phyloP scores from a whole-genome alignment of 2,113 vertebrate species.

The Spheniscus mendiculus region DNA sequence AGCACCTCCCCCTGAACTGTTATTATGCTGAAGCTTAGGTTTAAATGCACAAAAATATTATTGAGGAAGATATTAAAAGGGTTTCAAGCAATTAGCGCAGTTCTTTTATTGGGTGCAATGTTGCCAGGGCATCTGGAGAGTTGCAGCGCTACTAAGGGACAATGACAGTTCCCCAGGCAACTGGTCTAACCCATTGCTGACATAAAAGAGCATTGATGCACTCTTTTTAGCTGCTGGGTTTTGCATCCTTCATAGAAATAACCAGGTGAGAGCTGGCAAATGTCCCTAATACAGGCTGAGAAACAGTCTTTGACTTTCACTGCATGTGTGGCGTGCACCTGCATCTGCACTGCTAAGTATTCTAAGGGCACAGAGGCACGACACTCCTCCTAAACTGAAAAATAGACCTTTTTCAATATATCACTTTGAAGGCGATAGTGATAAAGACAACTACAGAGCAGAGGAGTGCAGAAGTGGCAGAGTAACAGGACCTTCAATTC shows the following conservation, averaged over 20 bases:
- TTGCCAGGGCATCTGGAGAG: not conserved
- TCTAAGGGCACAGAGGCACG: not conserved
- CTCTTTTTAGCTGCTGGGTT: not conserved
- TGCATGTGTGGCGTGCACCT: not conserved
- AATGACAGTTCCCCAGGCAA: not conserved
- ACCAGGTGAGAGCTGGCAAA: not conserved
- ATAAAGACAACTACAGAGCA: not conserved
- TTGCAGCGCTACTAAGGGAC: not conserved
- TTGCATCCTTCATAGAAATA: not conserved
- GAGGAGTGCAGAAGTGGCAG: not conserved
- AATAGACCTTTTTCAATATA: not conserved
- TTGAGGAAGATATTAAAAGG: not conserved
- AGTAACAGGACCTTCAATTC: not conserved
- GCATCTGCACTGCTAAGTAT: not conserved
- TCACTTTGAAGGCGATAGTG: not conserved
- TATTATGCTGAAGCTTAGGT: not conserved
- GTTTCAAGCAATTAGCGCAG: not conserved
- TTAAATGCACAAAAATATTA: not conserved
- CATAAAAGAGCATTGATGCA: not conserved
- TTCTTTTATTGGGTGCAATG: not conserved
- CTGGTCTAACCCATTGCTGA: not conserved
- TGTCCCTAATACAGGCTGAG: not conserved
- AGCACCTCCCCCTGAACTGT: not conserved
- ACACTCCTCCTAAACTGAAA: not conserved
- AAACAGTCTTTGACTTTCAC: not conserved